Base-by-base conservation (phyloP, 2,797 vertebrate species). In the Zonotrichia albicollis region DNA sequence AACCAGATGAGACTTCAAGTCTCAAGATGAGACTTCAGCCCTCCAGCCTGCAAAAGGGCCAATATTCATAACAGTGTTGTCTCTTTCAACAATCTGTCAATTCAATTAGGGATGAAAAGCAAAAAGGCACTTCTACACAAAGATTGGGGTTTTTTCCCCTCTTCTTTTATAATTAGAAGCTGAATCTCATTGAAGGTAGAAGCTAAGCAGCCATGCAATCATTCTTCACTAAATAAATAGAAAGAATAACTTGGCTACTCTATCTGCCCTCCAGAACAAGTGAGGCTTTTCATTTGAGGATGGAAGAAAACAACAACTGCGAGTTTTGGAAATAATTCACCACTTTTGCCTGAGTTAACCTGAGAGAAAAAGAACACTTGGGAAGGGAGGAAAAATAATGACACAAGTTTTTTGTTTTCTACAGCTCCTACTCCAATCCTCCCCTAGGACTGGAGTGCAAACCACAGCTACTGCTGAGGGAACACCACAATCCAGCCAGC, bases 371-470 rank as follows among this genome's bases (percentile, higher is more conserved):
- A 64, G 19, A 60, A 3, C 18, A 42, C 13, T 32, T 57, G 23
- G 32, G 43, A 77, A 71, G 19, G 2, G 65, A 21, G 62, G 42
- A 45, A 62, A 85, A 82, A 65, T 3, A 88, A 50, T 23, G 3
- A 11, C 2, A 4, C 1, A 2, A 26, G 32, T 25, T 7, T 36
- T 78, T 43, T 42, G 6, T 18, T 79, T 40, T 5, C 0, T 13
- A 1, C 7, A 29, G 22, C 19, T 72, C 18, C 45, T 34, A 11
- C 16, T 16, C 1, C 67, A 75, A 16, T n/a, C 10, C 43, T 54
- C 16, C 10, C 1, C 27, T 16, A 11, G 10, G 26, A 16, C 43
- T 40, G 19, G 46, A 60, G 5, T 3, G 29, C 27, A 67, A 67
- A 32, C 8, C 43, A 62, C 21, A 43, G 13, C 12, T 18, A 32